phyloP scores from a whole-genome alignment of 2,113 vertebrate genomes.

The Phycodurus eques region DNA sequence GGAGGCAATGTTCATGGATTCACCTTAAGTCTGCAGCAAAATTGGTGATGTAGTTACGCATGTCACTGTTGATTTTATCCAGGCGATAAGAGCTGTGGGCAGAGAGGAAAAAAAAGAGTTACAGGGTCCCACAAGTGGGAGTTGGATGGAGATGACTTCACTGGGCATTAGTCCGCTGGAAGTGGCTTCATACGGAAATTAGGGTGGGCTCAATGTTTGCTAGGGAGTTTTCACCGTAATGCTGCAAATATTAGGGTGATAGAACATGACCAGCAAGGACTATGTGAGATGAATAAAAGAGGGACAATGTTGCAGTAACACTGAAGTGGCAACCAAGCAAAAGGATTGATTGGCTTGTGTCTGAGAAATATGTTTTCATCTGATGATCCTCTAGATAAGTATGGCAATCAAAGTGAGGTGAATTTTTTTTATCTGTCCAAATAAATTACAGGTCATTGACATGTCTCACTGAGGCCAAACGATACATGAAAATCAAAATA shows the following conservation, averaged over 20 bases:
- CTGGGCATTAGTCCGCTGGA: slow-evolving; percentile 23
- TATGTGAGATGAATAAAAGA: slow-evolving; percentile 18
- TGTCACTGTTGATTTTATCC: slow-evolving; percentile 80
- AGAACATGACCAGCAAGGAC: slow-evolving; percentile 35
- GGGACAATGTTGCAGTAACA: slow-evolving; percentile 11
- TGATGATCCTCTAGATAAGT: slow-evolving; percentile 3
- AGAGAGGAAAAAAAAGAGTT: slow-evolving; percentile 68
- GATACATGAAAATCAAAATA: background rate
- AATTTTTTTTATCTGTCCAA: slow-evolving; percentile 19
- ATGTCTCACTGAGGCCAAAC: slow-evolving; percentile 5
- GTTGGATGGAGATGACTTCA: slow-evolving; percentile 44
- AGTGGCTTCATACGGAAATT: slow-evolving; percentile 19
- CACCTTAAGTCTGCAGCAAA: slow-evolving; percentile 81
- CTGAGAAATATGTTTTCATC: slow-evolving; percentile 17
- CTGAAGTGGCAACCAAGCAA: slow-evolving; percentile 2
- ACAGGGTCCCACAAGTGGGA: slow-evolving; percentile 48
- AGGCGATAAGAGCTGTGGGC: slow-evolving; percentile 77
- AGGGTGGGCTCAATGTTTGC: slow-evolving; percentile 59
- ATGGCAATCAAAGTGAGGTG: slow-evolving; percentile 10
- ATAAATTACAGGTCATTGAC: slow-evolving; percentile 9
- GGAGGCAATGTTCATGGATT: slow-evolving; percentile 54
- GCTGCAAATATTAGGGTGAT: slow-evolving; percentile 64
- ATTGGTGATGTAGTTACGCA: slow-evolving; percentile 82
- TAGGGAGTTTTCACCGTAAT: slow-evolving; percentile 44
- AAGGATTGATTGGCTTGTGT: slow-evolving; percentile 23